Evolutionary conservation across 2,888 invertebrate species (phyloP).

Genomic region (Synanthedon myopaeformis): DNA sequence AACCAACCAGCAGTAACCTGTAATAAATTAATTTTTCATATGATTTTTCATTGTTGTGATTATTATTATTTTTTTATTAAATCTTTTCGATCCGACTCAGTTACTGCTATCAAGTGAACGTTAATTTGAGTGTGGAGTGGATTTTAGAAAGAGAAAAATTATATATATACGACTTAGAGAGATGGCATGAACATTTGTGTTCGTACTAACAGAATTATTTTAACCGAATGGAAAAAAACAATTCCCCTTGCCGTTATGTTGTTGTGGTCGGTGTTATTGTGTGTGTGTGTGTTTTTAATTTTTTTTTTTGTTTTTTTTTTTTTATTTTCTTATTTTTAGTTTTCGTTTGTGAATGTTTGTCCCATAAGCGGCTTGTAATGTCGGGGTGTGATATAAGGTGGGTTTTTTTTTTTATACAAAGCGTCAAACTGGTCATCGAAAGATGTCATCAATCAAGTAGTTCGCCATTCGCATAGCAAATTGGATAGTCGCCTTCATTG

Average conservation of each 20-base stretch:
- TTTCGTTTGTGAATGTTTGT: slow-evolving; percentile 53
- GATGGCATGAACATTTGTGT: slow-evolving; percentile 49
- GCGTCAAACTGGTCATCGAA: slow-evolving; percentile 47
- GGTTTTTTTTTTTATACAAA: slow-evolving; percentile 32
- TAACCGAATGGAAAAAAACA: slow-evolving; percentile 46
- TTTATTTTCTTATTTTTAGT: slow-evolving; percentile 27
- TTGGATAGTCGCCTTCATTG: slow-evolving; percentile 48
- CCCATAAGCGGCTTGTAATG: slow-evolving; percentile 39
- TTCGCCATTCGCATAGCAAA: slow-evolving; percentile 40
- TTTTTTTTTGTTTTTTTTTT: slow-evolving; percentile 35
- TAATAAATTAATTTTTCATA: slow-evolving; percentile 10
- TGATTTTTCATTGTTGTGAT: slow-evolving; percentile 22
- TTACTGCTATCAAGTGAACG: slow-evolving; percentile 55
- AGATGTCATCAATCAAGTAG: slow-evolving; percentile 32
- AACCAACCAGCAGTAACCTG: slow-evolving; percentile 43
- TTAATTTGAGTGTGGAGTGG: slow-evolving; percentile 66
- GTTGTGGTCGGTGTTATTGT: slow-evolving; percentile 17
- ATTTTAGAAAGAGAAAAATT: slow-evolving; percentile 28
- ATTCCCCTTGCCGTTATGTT: slow-evolving; percentile 62
- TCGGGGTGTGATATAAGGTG: slow-evolving; percentile 45
- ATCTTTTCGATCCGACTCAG: slow-evolving; percentile 45
- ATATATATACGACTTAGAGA: slow-evolving; percentile 28
- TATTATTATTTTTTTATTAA: slow-evolving; percentile 26
- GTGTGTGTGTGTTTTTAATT: too few species aligned
- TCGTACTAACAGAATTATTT: slow-evolving; percentile 41